Conservation (phyloP, 2,888 invertebrate genomes). For the Leptopilina drosophilae region DNA sequence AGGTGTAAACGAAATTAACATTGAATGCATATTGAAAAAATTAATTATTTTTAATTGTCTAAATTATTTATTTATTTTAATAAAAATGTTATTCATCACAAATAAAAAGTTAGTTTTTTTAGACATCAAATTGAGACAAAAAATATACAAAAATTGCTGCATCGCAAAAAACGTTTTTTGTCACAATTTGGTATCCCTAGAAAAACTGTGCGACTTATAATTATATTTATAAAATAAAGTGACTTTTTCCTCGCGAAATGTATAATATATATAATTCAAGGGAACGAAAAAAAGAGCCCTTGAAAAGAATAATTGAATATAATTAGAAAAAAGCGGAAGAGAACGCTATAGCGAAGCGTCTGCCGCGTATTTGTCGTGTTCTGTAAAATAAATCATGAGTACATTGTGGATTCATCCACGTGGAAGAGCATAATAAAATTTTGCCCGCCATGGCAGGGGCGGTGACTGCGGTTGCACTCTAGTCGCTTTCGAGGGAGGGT, state of each 20-base stretch:
- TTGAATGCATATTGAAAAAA: too few relatives aligned
- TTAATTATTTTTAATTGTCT: too few relatives aligned
- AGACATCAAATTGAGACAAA: too few relatives aligned
- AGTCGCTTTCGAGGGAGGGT: conserved; percentile 59
- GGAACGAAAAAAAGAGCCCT: not conserved
- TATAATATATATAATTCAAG: not conserved
- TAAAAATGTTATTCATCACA: too few relatives aligned
- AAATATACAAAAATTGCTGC: too few relatives aligned
- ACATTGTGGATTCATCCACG: conserved; percentile 65
- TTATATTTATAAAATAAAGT: not conserved
- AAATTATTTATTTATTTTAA: too few relatives aligned
- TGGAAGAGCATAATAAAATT: conserved; percentile 76
- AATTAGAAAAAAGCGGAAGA: conserved; percentile 29
- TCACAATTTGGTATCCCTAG: too few relatives aligned
- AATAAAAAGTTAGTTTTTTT: too few relatives aligned
- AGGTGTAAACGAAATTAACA: too few relatives aligned
- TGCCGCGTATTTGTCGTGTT: conserved; percentile 35
- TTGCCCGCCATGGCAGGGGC: conserved; percentile 75
- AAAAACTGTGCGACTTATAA: too few relatives aligned
- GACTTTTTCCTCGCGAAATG: not conserved
- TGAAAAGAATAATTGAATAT: conserved; percentile 21
- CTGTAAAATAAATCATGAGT: conserved; percentile 27
- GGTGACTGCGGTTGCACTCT: conserved; percentile 72
- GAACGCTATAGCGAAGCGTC: conserved; percentile 22
- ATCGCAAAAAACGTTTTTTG: too few relatives aligned